Conservation (phyloP, 2,888 invertebrate species). For the Exephanes ischioxanthus region DNA sequence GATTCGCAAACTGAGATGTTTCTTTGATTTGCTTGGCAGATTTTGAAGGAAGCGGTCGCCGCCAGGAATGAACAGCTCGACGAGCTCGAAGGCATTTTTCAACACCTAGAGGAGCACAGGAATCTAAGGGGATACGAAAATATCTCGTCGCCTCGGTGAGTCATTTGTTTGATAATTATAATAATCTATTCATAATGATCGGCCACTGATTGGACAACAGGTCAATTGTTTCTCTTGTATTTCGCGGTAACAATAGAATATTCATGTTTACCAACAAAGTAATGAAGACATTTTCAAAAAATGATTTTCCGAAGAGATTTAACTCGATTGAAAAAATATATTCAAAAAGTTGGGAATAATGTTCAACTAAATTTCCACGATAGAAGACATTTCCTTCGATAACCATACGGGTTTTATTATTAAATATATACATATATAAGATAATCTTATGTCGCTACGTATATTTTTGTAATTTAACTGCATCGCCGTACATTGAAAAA, state of each 20-base stretch:
- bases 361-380: too few species aligned
- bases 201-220: background rate
- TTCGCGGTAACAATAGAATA: background rate
- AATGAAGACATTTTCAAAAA: too few species aligned
- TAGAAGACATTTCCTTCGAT: too few species aligned
- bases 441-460: too few species aligned
- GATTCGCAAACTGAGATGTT: background rate
- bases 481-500: too few species aligned
- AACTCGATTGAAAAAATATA: too few species aligned
- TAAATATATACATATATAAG: too few species aligned
- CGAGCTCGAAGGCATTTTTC: slow-evolving; percentile 89
- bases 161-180: slow-evolving; percentile 26
- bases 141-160: slow-evolving; percentile 79
- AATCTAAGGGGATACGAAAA: slow-evolving; percentile 85
- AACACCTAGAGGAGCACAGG: slow-evolving; percentile 88
- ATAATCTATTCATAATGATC: background rate
- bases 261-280: too few species aligned
- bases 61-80: slow-evolving; percentile 89
- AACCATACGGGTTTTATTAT: too few species aligned
- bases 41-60: slow-evolving; percentile 85
- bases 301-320: too few species aligned
- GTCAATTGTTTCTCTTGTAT: background rate
- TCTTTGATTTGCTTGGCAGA: slow-evolving; percentile 58
- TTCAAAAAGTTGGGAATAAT: too few species aligned
- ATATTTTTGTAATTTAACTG: too few species aligned